Evolutionary conservation across 2,113 vertebrate genomes (phyloP), one percentile per base, ranked within the genome.

Genomic region (Callithrix jacchus): DNA sequence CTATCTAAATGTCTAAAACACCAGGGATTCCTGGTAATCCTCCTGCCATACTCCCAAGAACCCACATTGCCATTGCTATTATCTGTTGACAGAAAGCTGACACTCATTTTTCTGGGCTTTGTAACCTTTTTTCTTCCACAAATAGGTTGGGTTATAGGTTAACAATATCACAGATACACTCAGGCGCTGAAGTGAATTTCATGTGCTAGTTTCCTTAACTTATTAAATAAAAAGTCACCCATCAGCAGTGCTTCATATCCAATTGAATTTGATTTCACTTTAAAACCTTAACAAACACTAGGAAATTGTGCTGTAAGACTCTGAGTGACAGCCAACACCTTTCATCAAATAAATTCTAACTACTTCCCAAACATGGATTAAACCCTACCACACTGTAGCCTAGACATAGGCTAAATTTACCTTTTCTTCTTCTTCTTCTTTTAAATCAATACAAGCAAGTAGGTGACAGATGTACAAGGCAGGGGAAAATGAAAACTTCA

Each of bases 351-450:
- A 96, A 96, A 97, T 73, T 88, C 93, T 90, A 45, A 92, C 86
- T 66, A 87, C 81, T 98, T 95, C 42, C 58, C 87, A 94, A 96
- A 89, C 68, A 58, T 97, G 95, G 96, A 97, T 97, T 95, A 97
- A 94, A 87, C 35, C 37, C 6, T 9, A 82, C n/a, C 49, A 79
- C 47, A 85, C n/a, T 14, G 49, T 70, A 79, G 66, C 32, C 64
- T 68, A 52, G 56, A 82, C 23, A 35, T 88, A 35, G 3, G 30
- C 25, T 35, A 45, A 58, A 64, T 35, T 89, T 96, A n/a, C n/a
- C n/a, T n/a, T n/a, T n/a, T 27, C 61, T 30, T 64, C 61, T 64
- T 6, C 6, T 64, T 58, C 9, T 68, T 35, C 8, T 68, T 17
- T 35, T 3, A 90, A 87, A 54, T 73, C 80, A 91, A n/a, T 94